Conservation (phyloP, 1,140 invertebrate species). For the Andricus grossulariae region DNA sequence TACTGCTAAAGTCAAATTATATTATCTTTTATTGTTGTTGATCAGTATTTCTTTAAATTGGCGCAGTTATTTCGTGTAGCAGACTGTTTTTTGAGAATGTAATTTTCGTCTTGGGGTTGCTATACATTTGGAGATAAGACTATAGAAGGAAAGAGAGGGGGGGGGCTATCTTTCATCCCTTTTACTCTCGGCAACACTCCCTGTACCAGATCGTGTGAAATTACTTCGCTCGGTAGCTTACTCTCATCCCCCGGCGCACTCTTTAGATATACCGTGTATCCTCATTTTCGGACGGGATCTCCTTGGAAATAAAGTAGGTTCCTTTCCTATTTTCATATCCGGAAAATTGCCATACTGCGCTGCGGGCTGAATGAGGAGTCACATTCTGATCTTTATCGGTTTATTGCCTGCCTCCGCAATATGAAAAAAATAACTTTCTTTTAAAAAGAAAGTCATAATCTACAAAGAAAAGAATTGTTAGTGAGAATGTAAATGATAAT, state of each 20-base stretch:
- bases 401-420: constrained; percentile 25
- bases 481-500: too few relatives aligned
- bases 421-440: constrained; percentile 13
- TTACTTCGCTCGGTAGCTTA: constrained; percentile 76
- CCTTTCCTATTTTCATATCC: constrained; percentile 74
- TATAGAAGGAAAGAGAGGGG: constrained; percentile 45
- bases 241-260: constrained; percentile 55
- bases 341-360: constrained; percentile 71
- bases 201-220: constrained; percentile 70
- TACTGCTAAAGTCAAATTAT: too few relatives aligned
- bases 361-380: constrained; percentile 26
- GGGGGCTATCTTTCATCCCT: constrained; percentile 24
- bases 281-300: constrained; percentile 70
- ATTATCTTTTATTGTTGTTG: too few relatives aligned
- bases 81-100: constrained; percentile 72
- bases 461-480: background rate
- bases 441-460: background rate
- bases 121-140: constrained; percentile 70
- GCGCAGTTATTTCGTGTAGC: background rate
- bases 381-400: constrained; percentile 30
- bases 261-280: constrained; percentile 66
- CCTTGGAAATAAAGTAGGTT: constrained; percentile 74
- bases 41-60: too few relatives aligned
- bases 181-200: constrained; percentile 44
- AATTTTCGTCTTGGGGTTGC: constrained; percentile 68